A percentile compares a stretch with the other conserved stretches of the same genome.
These are phyloP conservation scores for Eristalis pertinax DNA, from an alignment of 2,888 invertebrate genomes.

Conservation along the genomic window DNA sequence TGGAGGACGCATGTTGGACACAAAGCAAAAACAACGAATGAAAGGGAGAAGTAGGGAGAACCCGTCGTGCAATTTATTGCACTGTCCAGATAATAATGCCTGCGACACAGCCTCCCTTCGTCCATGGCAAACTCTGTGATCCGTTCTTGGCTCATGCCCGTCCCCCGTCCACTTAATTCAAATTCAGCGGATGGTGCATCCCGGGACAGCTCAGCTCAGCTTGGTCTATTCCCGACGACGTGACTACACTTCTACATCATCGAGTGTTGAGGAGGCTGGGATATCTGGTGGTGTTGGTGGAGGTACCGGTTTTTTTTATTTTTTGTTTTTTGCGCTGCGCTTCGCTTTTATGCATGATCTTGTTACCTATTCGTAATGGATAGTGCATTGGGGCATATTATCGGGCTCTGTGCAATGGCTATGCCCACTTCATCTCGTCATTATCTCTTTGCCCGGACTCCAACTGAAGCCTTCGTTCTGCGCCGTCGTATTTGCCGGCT, in stretches of 20 bases:
- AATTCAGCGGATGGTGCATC: slow-evolving; percentile 49
- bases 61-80: slow-evolving; percentile 52
- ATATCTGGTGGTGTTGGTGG: slow-evolving; percentile 14
- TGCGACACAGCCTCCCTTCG: slow-evolving; percentile 24
- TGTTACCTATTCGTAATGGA: slow-evolving; percentile 69
- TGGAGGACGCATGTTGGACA: neutral
- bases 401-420: slow-evolving; percentile 28
- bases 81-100: slow-evolving; percentile 48
- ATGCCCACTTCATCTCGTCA: slow-evolving; percentile 20
- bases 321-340: neutral
- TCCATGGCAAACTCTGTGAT: slow-evolving; percentile 23
- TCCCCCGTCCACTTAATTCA: slow-evolving; percentile 51
- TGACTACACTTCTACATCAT: neutral
- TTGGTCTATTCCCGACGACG: neutral
- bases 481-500: slow-evolving; percentile 3
- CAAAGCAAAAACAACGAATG: slow-evolving; percentile 2
- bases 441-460: neutral
- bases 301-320: slow-evolving; percentile 31
- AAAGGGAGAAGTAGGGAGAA: neutral
- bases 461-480: neutral
- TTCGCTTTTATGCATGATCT: slow-evolving; percentile 57
- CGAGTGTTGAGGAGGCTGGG: neutral
- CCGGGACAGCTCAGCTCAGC: neutral
- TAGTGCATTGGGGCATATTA: slow-evolving; percentile 51
- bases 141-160: slow-evolving; percentile 2